Percentiles rank a stretch among this genome's conserved stretches.
Conservation (phyloP, 2,888 invertebrate genomes). For the Caenorhabditis drosophilae region DNA sequence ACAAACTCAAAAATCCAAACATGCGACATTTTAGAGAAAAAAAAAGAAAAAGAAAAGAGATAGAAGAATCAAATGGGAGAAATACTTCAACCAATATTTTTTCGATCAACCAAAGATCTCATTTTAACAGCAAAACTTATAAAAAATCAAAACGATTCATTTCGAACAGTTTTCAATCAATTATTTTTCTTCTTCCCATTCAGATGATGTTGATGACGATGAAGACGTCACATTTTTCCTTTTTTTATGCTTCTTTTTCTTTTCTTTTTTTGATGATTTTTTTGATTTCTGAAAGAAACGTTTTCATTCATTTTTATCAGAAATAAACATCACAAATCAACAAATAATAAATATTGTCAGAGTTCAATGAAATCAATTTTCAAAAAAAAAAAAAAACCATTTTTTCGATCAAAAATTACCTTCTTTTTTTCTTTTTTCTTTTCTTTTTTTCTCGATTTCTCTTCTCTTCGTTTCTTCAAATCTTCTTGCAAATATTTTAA, state of each 20-base stretch:
- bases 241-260: constrained; percentile 18
- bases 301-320: background rate
- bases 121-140: background rate
- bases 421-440: constrained; percentile 8
- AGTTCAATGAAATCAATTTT: no score
- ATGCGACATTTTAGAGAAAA: background rate
- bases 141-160: background rate
- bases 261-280: constrained; percentile 18
- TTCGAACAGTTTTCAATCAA: background rate
- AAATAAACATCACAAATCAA: background rate
- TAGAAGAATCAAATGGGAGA: background rate
- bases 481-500: constrained; percentile 45
- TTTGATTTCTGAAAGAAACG: constrained; percentile 27
- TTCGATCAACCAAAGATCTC: no score
- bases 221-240: constrained; percentile 3
- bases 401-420: background rate
- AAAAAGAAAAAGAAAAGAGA: background rate
- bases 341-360: constrained; percentile 4
- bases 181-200: constrained; percentile 3
- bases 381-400: constrained; percentile 5
- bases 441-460: constrained; percentile 23
- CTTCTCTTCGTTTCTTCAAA: constrained; percentile 31
- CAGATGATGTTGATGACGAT: constrained; percentile 1
- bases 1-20: background rate
- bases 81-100: no score